These are phyloP conservation scores for Perizoma flavofasciatum DNA, from an alignment of 2,888 invertebrate genomes.

Conservation along the genomic window DNA sequence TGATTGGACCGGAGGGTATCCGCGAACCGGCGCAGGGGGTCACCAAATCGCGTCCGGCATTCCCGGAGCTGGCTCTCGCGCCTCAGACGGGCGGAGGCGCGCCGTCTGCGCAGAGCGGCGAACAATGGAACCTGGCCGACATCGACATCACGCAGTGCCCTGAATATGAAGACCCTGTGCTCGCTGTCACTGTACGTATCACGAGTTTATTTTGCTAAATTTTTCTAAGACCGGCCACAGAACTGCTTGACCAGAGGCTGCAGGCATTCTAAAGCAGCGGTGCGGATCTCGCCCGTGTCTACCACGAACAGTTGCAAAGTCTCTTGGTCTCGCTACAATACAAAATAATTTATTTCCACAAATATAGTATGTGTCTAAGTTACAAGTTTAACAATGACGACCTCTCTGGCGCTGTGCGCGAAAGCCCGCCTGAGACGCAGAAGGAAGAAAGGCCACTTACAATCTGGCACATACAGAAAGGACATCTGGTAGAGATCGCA, in stretches of 20 bases:
- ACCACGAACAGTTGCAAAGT: constrained; percentile 61
- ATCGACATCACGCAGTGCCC: constrained; percentile 55
- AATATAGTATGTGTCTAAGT: too few relatives aligned
- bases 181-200: constrained; percentile 66
- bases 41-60: not conserved
- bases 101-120: constrained; percentile 40
- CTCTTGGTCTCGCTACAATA: constrained; percentile 46
- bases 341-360: too few relatives aligned
- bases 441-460: too few relatives aligned
- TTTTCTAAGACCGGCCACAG: constrained; percentile 47
- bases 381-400: too few relatives aligned
- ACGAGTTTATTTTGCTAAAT: not conserved
- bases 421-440: too few relatives aligned
- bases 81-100: too few relatives aligned
- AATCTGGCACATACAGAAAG: too few relatives aligned
- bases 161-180: constrained; percentile 70
- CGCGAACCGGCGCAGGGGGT: not conserved
- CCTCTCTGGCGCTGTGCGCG: too few relatives aligned
- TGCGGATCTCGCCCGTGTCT: constrained; percentile 66
- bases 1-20: not conserved
- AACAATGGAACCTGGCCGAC: constrained; percentile 3
- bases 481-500: too few relatives aligned
- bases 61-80: too few relatives aligned
- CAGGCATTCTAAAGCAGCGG: constrained; percentile 39
- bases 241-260: constrained; percentile 58